Conservation (phyloP, 2,797 vertebrate genomes). For the Scolopax rusticola region DNA sequence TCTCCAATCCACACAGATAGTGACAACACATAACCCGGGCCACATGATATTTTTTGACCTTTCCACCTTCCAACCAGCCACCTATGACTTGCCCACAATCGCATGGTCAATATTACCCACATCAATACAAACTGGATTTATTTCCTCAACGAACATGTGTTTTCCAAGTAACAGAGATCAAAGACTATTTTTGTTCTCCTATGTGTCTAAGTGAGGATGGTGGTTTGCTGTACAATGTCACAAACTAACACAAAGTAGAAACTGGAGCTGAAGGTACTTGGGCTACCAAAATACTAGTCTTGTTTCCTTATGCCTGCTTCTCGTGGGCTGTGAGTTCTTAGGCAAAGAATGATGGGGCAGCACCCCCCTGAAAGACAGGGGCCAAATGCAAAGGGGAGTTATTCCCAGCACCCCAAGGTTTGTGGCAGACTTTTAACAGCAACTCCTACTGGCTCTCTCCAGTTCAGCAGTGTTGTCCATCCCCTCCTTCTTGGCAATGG, state of each 20-base stretch:
- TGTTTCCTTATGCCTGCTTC: not conserved
- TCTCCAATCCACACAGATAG: not conserved
- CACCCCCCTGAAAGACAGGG: not conserved
- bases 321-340: not conserved
- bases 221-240: not conserved
- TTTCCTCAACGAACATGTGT: not conserved
- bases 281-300: not conserved
- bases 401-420: not conserved
- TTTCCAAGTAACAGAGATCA: not conserved
- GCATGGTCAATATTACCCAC: rapidly evolving
- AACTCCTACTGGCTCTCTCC: not conserved
- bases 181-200: not conserved
- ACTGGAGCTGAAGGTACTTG: not conserved
- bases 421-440: not conserved
- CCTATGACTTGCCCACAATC: not conserved
- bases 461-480: not conserved
- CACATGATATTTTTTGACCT: not conserved
- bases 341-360: not conserved
- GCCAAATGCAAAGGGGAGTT: not conserved
- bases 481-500: not conserved
- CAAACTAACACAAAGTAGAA: not conserved
- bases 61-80: not conserved
- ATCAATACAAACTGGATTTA: not conserved
- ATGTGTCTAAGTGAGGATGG: rapidly evolving
- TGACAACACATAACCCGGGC: not conserved